These are phyloP conservation scores for Plutella xylostella DNA, from an alignment of 2,888 invertebrate species.

Conservation along the genomic window DNA sequence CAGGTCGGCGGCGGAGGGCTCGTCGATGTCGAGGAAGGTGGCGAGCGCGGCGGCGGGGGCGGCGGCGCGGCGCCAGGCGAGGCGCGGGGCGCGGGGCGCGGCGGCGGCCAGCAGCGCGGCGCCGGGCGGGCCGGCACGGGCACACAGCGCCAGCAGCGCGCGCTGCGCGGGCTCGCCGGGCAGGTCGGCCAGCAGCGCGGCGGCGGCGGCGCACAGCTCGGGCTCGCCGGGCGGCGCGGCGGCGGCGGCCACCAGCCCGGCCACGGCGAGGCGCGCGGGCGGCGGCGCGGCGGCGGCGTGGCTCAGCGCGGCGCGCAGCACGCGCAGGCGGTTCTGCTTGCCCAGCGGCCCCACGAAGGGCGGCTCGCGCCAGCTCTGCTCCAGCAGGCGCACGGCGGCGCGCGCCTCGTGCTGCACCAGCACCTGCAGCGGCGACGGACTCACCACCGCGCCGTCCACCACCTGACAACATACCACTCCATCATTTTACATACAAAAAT, in stretches of 20 bases:
- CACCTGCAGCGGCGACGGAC: slow-evolving; percentile 46
- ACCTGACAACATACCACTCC: too few species aligned
- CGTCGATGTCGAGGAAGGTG: slow-evolving; percentile 37
- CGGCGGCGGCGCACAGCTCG: slow-evolving; percentile 34
- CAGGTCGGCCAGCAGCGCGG: slow-evolving; percentile 30
- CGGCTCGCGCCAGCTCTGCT: slow-evolving; percentile 56
- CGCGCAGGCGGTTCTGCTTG: slow-evolving; percentile 56
- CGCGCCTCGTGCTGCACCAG: slow-evolving; percentile 49
- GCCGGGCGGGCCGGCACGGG: slow-evolving; percentile 37
- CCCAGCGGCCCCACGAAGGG: slow-evolving; percentile 62
- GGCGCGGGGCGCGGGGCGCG: slow-evolving; percentile 44
- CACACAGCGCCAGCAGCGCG: slow-evolving; percentile 37
- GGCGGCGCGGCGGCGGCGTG: slow-evolving; percentile 25
- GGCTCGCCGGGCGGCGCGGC: slow-evolving; percentile 45
- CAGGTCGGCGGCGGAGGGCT: slow-evolving; percentile 36
- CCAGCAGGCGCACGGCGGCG: slow-evolving; percentile 47
- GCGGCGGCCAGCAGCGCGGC: slow-evolving; percentile 15
- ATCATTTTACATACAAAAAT: too few species aligned
- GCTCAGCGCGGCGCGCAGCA: slow-evolving; percentile 43
- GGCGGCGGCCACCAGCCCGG: slow-evolving; percentile 24
- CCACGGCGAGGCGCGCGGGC: slow-evolving; percentile 12
- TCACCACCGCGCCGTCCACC: too few species aligned
- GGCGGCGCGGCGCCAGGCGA: slow-evolving; percentile 27
- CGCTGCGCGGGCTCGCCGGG: slow-evolving; percentile 44
- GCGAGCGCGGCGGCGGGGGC: slow-evolving; percentile 29